Evolutionary conservation across 1,140 invertebrate genomes (phyloP).

Genomic region (Drosophila rufa): DNA sequence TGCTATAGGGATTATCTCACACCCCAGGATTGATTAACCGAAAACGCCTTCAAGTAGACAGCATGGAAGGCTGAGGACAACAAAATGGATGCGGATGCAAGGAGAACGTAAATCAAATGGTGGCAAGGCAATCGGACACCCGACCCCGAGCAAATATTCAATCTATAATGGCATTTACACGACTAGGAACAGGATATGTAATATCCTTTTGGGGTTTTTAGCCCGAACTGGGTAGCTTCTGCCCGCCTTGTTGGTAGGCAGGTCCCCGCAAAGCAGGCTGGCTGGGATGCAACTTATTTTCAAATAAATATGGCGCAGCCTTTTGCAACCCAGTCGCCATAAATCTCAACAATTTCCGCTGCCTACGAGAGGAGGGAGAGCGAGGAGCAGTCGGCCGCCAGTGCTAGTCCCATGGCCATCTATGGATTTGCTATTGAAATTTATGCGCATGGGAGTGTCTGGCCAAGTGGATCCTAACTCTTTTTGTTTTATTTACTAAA

Average conservation of each 20-base stretch:
- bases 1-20: not conserved
- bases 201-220: constrained; percentile 72
- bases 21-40: not conserved
- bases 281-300: constrained; percentile 62
- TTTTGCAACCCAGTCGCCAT: constrained; percentile 62
- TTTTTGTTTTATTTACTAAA: constrained; percentile 66
- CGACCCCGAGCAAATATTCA: constrained; percentile 69
- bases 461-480: constrained; percentile 51
- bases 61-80: constrained; percentile 31
- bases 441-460: constrained; percentile 62
- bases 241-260: constrained; percentile 28
- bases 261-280: constrained; percentile 40
- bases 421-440: constrained; percentile 68
- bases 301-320: constrained; percentile 71
- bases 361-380: constrained; percentile 23
- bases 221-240: constrained; percentile 37
- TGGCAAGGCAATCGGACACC: constrained; percentile 39
- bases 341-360: constrained; percentile 80
- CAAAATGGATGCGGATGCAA: constrained; percentile 55
- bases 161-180: constrained; percentile 81
- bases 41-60: constrained; percentile 10
- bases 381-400: constrained; percentile 1
- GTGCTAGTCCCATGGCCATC: constrained; percentile 15
- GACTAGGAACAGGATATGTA: constrained; percentile 79
- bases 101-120: constrained; percentile 66